Percentiles rank a stretch among this genome's conserved stretches.
These are phyloP conservation scores for Prostheceraeus crozeri DNA, from an alignment of 2,888 invertebrate genomes.

Conservation along the genomic window DNA sequence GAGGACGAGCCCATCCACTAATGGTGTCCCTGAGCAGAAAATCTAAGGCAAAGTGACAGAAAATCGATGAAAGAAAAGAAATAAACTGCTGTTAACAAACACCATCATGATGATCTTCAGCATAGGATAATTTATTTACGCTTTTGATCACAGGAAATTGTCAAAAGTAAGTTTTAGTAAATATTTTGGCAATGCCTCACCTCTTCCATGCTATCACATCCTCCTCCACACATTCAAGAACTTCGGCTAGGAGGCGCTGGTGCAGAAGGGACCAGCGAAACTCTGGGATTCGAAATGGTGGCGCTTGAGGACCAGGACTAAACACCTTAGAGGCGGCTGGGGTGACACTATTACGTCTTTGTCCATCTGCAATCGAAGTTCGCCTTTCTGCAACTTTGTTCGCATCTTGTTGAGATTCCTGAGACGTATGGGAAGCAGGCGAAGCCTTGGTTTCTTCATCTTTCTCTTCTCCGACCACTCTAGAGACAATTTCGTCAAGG, in stretches of 20 bases:
- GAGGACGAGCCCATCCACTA: too few species aligned
- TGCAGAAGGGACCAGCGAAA: constrained; percentile 99
- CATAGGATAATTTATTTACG: too few species aligned
- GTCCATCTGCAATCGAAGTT: not conserved
- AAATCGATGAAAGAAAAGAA: too few species aligned
- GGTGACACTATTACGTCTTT: constrained; percentile 42
- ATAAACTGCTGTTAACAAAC: too few species aligned
- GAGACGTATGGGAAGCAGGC: constrained; percentile 35
- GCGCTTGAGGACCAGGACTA: constrained; percentile 52
- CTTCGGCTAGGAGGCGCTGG: constrained; percentile 85
- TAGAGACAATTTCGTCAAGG: constrained; percentile 15
- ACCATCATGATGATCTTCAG: too few species aligned
- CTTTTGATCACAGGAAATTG: too few species aligned
- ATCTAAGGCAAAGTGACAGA: too few species aligned
- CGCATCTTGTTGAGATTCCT: constrained; percentile 29
- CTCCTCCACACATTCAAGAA: constrained; percentile 88
- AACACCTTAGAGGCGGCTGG: constrained; percentile 18
- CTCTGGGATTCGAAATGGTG: constrained; percentile 89
- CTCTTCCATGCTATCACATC: constrained; percentile 84
- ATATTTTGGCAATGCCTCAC: too few species aligned
- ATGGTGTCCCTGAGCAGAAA: too few species aligned
- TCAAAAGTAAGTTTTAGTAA: too few species aligned
- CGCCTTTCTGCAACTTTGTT: too few species aligned
- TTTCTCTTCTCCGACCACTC: constrained; percentile 26
- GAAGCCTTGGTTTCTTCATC: constrained; percentile 30